Base-by-base conservation (phyloP, 2,113 vertebrate species). In the Crotalus viridis region DNA sequence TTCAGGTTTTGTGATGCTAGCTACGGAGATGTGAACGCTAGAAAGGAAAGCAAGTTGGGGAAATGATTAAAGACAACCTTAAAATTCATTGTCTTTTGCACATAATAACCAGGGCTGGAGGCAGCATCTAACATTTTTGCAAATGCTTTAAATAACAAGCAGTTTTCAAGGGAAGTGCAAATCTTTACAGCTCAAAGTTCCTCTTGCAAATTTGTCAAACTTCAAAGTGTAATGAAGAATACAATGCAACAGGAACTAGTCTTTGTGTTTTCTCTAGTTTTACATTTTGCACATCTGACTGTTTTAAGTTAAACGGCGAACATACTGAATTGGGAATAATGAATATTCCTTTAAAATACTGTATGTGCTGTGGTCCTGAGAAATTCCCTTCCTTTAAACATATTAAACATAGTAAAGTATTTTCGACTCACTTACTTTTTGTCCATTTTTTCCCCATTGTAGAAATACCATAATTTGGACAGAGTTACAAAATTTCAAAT, bases 31-130 rank as follows among this genome's bases (percentile, higher is more conserved):
- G 12, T 0, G 46, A 54, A 26, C 1, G 2, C 7, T 48, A n/a
- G 88, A 92, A 56, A 46, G 56, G 69, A n/a, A 92, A 81, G 54
- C n/a, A 21, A 55, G 0, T 89, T 94, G 85, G 91, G 13, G 28
- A 88, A 7, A 5, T 91, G 93, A 95, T 95, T 69, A 95, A 94
- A 81, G 28, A 94, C 93, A 0, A 91, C 85, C 91, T 95, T 94
- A 90, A 95, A 93, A 92, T 94, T 33, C 92, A 93, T 89, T 95
- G 10, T 92, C 51, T 94, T 95, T 96, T 89, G 94, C 85, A 96
- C 43, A 92, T 52, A 2, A 90, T 89, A 93, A 93, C 24, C 74
- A 24, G 10, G 39, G 95, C 64, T 56, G 0, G 33, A 15, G 24
- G 33, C 8, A 93, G 39, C 85, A 6, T 89, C 94, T 87, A 93